phyloP scores from a whole-genome alignment of 2,113 vertebrate genomes.

The Chionomys nivalis region DNA sequence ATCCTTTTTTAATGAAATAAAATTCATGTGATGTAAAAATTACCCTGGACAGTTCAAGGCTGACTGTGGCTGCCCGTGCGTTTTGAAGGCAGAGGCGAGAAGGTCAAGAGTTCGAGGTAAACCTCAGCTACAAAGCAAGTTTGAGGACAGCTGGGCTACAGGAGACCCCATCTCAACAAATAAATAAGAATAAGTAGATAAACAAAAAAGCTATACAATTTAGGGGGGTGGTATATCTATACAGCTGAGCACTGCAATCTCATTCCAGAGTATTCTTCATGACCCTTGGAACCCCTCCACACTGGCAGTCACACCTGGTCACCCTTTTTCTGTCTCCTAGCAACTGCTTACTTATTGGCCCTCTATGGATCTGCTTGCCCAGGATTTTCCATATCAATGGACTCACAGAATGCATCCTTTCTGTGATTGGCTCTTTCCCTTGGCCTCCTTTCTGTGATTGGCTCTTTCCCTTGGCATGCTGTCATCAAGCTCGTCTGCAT shows the following conservation, averaged over 20 bases:
- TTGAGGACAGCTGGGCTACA: neutral
- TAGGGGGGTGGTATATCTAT: neutral
- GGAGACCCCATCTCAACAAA: neutral
- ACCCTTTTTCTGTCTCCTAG: neutral
- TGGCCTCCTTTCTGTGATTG: neutral
- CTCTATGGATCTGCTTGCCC: neutral
- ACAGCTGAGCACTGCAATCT: neutral
- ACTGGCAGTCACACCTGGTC: neutral
- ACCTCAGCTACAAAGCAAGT: neutral
- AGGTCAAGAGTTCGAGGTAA: neutral
- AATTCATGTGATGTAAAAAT: constrained; percentile 23
- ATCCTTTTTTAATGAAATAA: neutral
- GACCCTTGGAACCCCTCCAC: neutral
- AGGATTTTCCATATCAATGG: neutral
- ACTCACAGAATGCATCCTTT: neutral
- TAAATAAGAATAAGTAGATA: neutral
- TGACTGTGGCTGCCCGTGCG: neutral
- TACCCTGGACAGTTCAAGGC: neutral
- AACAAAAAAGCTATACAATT: neutral
- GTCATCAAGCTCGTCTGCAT: neutral
- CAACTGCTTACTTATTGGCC: neutral
- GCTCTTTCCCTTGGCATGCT: neutral
- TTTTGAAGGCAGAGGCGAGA: neutral
- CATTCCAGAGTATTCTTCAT: neutral
- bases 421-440: neutral